Evolutionary conservation across 2,888 invertebrate species (phyloP).

Genomic region (Orchesellides sinensis): DNA sequence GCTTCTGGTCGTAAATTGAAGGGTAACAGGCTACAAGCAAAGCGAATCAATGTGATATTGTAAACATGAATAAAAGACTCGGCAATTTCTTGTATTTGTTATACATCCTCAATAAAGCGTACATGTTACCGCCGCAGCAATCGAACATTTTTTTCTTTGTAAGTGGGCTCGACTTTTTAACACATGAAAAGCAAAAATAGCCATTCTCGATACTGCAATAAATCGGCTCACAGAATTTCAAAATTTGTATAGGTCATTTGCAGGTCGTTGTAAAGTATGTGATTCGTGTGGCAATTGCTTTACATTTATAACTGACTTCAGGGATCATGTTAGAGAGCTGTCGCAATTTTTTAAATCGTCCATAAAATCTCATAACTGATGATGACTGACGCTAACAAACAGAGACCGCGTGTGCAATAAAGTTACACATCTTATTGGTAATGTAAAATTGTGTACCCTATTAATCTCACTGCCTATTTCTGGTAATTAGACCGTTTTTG

Average conservation of each 20-base stretch:
- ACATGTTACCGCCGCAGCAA: neutral
- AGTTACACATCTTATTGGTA: neutral
- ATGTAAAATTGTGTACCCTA: too few relatives aligned
- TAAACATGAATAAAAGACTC: constrained; percentile 6
- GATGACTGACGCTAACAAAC: too few relatives aligned
- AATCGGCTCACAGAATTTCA: constrained; percentile 11
- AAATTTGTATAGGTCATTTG: neutral
- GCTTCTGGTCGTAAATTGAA: constrained; percentile 53
- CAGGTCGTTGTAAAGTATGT: constrained; percentile 17
- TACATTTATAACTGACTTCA: neutral
- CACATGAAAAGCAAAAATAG: too few relatives aligned
- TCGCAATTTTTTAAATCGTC: neutral
- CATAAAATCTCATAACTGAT: neutral
- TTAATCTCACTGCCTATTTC: too few relatives aligned
- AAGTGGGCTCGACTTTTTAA: constrained; percentile 51
- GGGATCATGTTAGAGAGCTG: neutral
- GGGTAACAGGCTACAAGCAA: constrained; percentile 24
- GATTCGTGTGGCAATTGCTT: neutral
- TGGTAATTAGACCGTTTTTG: too few relatives aligned
- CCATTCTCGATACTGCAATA: too few relatives aligned
- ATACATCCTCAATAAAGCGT: neutral
- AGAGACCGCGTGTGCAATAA: too few relatives aligned
- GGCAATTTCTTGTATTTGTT: constrained; percentile 9
- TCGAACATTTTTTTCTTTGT: constrained; percentile 2
- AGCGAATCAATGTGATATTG: constrained; percentile 15